Conservation (phyloP, 2,797 vertebrate genomes). For the Mastacembelus armatus region DNA sequence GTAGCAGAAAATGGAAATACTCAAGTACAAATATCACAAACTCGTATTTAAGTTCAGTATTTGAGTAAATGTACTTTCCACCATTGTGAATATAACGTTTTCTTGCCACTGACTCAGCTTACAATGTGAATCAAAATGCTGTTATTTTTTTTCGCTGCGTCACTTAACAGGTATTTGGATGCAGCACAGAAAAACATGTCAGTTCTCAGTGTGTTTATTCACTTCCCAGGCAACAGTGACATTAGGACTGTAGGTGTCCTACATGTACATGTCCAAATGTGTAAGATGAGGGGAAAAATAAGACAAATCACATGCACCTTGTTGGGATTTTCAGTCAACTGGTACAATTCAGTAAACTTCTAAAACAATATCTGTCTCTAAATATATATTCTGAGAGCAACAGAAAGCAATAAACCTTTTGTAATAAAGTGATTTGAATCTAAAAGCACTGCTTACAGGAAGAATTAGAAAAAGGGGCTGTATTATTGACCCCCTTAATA, state of each 20-base stretch:
- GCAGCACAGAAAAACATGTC: constrained; percentile 25
- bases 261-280: constrained; percentile 43
- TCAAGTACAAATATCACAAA: no score
- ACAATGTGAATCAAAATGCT: neutral
- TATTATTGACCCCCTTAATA: constrained; percentile 56
- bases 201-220: constrained; percentile 71
- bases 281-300: constrained; percentile 39
- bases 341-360: constrained; percentile 61
- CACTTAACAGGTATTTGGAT: constrained; percentile 2
- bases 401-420: constrained; percentile 54
- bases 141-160: constrained; percentile 8
- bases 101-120: neutral
- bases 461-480: constrained; percentile 56
- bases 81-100: neutral
- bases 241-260: constrained; percentile 48
- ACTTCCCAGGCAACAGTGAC: constrained; percentile 68
- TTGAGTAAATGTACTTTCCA: no score
- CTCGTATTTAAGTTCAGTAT: no score
- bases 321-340: constrained; percentile 41
- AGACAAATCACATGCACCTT: constrained; percentile 58
- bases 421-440: constrained; percentile 66
- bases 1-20: no score
- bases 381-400: constrained; percentile 65
- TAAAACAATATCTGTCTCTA: constrained; percentile 67
- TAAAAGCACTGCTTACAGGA: constrained; percentile 71